These are phyloP conservation scores for Nasonia vitripennis DNA, from an alignment of 1,140 invertebrate species.

Conservation along the genomic window DNA sequence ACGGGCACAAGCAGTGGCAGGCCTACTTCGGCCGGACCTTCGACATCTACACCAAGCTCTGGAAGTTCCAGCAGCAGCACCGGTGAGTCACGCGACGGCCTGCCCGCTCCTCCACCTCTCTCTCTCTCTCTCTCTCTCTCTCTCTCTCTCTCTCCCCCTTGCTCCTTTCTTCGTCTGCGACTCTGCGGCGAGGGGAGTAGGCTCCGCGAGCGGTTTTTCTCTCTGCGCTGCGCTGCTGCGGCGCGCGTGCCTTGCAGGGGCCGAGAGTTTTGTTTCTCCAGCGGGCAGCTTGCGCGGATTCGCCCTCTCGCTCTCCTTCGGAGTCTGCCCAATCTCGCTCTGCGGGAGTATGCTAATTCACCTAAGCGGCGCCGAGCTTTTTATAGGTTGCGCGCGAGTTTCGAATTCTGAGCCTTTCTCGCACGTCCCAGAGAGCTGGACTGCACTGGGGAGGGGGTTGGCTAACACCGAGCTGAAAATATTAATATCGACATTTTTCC, in stretches of 20 bases:
- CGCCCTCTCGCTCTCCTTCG: too few relatives aligned
- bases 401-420: not conserved
- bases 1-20: conserved; percentile 99
- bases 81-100: conserved; percentile 75
- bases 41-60: conserved; percentile 98
- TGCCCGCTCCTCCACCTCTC: conserved; percentile 34
- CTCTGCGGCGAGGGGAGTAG: not conserved
- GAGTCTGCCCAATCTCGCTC: too few relatives aligned
- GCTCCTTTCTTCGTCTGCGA: too few relatives aligned
- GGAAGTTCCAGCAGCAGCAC: conserved; percentile 99
- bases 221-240: not conserved
- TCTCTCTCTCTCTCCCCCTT: conserved; percentile 31
- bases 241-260: not conserved
- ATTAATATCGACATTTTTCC: not conserved
- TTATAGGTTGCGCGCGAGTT: too few relatives aligned
- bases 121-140: conserved; percentile 33
- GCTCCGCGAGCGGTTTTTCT: not conserved
- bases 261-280: too few relatives aligned
- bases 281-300: too few relatives aligned
- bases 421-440: too few relatives aligned
- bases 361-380: too few relatives aligned
- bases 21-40: conserved; percentile 97
- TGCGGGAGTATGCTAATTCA: conserved; percentile 1
- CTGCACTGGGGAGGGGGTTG: not conserved
- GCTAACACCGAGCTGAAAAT: not conserved